phyloP scores from a whole-genome alignment of 2,797 vertebrate genomes.

The Arremon aurantiirostris region DNA sequence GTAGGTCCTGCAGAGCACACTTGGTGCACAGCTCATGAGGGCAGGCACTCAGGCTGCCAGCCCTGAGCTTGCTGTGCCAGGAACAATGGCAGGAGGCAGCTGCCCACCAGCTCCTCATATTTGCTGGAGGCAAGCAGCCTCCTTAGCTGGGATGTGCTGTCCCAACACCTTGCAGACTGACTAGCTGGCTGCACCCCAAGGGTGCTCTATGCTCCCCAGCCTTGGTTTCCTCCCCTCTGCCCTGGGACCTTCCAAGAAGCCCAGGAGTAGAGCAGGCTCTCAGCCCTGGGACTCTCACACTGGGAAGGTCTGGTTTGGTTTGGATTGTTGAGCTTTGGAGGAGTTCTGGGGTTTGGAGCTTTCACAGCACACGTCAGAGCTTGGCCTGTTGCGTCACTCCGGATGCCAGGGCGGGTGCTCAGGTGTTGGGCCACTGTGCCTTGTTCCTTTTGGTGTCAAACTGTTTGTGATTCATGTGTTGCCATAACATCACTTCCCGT shows the following conservation, averaged over 20 bases:
- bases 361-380: neutral
- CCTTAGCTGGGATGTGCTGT: neutral
- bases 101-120: neutral
- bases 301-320: neutral
- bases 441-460: conserved; percentile 23
- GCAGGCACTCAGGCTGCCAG: rapidly evolving
- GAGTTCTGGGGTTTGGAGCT: neutral
- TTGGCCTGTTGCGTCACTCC: neutral
- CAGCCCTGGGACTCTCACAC: neutral
- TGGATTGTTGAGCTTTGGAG: neutral
- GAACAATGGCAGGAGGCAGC: neutral
- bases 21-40: neutral
- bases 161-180: neutral
- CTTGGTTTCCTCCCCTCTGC: neutral
- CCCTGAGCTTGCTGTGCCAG: rapidly evolving
- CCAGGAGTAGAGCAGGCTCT: neutral
- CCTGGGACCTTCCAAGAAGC: neutral
- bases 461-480: conserved; percentile 30
- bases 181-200: neutral
- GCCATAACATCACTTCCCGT: neutral
- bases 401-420: neutral
- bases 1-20: neutral
- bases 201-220: rapidly evolving
- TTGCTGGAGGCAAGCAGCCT: neutral
- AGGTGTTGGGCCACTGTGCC: neutral